These are phyloP conservation scores for Dryadula phaetusa DNA, from an alignment of 2,888 invertebrate genomes.

Conservation along the genomic window DNA sequence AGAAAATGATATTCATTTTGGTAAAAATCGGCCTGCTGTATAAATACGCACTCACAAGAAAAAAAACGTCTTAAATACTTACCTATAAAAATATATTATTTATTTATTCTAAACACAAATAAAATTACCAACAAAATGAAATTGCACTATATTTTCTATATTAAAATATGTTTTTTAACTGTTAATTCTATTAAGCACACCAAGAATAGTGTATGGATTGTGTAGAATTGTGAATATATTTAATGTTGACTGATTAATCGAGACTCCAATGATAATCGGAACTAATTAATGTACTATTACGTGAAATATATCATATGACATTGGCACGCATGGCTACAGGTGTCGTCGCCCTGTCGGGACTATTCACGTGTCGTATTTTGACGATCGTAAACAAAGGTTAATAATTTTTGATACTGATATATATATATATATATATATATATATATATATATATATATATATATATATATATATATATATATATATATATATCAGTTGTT, in stretches of 20 bases:
- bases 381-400: constrained; percentile 31
- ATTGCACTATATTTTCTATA: not conserved
- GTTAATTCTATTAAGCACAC: not conserved
- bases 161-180: no score
- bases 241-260: constrained; percentile 21
- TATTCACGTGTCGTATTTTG: constrained; percentile 14
- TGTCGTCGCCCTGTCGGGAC: constrained; percentile 53
- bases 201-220: not conserved
- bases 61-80: no score
- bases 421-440: no score
- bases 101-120: no score
- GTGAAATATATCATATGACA: constrained; percentile 48
- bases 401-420: no score
- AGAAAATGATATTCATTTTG: no score
- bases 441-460: no score
- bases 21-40: no score
- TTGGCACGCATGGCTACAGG: constrained; percentile 63
- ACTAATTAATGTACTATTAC: constrained; percentile 43
- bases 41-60: no score
- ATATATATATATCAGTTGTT: no score
- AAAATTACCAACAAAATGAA: not conserved
- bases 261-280: constrained; percentile 33
- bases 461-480: no score
- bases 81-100: no score
- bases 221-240: not conserved